Conservation (phyloP, 2,888 invertebrate species). For the Rambutsinella grinnellia region DNA sequence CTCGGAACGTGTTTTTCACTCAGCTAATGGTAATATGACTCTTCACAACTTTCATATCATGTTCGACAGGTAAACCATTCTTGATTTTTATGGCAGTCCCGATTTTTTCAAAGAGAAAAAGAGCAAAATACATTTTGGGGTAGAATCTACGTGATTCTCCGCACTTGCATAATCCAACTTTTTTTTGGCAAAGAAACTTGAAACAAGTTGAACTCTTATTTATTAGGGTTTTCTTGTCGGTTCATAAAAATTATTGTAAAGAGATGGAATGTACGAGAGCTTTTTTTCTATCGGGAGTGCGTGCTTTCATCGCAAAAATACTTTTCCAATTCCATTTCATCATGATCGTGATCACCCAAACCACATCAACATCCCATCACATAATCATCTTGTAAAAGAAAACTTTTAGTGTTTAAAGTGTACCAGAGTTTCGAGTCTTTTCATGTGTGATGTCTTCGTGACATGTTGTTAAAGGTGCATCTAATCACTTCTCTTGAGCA, state of each 20-base stretch:
- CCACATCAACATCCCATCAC: neutral
- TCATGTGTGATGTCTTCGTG: constrained; percentile 13
- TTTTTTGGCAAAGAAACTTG: neutral
- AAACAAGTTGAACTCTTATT: constrained; percentile 26
- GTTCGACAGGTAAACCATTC: constrained; percentile 38
- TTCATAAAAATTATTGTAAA: constrained; percentile 17
- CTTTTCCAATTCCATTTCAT: constrained; percentile 40
- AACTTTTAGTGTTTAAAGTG: neutral
- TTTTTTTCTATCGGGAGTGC: constrained; percentile 19
- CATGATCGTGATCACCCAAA: constrained; percentile 20
- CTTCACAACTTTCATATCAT: constrained; percentile 8
- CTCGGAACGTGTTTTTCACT: constrained; percentile 35
- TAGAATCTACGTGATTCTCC: neutral
- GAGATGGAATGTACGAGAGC: neutral
- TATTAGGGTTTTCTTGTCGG: constrained; percentile 34
- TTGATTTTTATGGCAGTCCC: neutral
- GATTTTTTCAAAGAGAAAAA: constrained; percentile 27
- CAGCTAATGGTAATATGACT: neutral
- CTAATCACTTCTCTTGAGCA: constrained; percentile 13
- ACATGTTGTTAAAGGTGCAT: constrained; percentile 29
- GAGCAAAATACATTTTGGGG: constrained; percentile 7
- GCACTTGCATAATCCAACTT: constrained; percentile 12
- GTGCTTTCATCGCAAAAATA: constrained; percentile 31
- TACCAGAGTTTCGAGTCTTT: neutral
- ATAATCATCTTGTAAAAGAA: neutral